These are phyloP conservation scores for Sphaerophoria taeniata DNA, from an alignment of 2,888 invertebrate species.

Conservation along the genomic window DNA sequence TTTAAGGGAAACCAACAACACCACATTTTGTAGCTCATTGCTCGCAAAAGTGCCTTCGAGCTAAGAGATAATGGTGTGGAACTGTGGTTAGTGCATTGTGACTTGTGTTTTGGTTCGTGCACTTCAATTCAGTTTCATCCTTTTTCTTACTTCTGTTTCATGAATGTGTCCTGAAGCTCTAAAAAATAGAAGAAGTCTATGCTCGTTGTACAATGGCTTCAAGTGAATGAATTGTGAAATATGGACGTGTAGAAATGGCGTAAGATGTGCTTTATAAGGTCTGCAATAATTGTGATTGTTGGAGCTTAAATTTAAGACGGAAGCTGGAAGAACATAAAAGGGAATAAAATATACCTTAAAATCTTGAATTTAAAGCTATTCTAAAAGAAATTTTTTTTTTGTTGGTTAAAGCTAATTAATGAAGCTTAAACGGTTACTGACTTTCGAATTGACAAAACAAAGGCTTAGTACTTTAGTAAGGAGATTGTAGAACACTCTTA, in stretches of 20 bases:
- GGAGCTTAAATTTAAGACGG: too few relatives aligned
- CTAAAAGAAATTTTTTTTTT: too few relatives aligned
- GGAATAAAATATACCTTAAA: too few relatives aligned
- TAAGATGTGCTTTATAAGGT: background rate
- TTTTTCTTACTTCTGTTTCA: background rate
- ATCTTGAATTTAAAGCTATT: too few relatives aligned
- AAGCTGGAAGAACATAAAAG: too few relatives aligned
- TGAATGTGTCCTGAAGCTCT: conserved; percentile 26
- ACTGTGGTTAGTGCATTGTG: conserved; percentile 64
- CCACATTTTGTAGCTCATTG: conserved; percentile 22
- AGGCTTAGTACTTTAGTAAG: too few relatives aligned
- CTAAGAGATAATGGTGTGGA: conserved; percentile 61
- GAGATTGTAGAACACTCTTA: too few relatives aligned
- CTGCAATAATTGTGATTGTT: background rate
- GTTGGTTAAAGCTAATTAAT: too few relatives aligned
- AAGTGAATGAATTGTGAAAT: conserved; percentile 16
- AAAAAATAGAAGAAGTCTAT: background rate
- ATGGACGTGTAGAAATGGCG: background rate
- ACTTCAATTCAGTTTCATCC: conserved; percentile 50
- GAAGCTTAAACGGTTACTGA: too few relatives aligned
- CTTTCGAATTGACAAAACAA: too few relatives aligned
- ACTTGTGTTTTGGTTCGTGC: conserved; percentile 57
- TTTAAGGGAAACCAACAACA: background rate
- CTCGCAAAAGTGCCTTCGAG: conserved; percentile 45
- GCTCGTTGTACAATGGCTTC: background rate